A percentile compares a stretch with the other conserved stretches of the same genome.
Conservation (phyloP, 2,113 vertebrate genomes). For the Daubentonia madagascariensis region DNA sequence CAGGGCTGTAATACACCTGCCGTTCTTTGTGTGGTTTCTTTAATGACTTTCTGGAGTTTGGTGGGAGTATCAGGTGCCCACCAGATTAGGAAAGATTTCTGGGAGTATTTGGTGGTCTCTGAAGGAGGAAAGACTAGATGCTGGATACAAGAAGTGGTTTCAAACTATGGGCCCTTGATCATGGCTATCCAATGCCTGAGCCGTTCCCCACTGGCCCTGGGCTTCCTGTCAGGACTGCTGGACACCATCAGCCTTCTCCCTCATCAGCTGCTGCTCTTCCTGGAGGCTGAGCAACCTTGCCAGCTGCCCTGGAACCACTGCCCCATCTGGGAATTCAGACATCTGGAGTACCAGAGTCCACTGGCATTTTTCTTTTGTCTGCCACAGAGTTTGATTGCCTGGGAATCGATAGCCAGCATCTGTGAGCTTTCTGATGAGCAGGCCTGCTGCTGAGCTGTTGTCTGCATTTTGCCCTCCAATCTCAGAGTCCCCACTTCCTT, state of each 20-base stretch:
- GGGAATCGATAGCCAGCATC: not conserved
- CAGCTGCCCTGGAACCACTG: not conserved
- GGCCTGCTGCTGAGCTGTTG: not conserved
- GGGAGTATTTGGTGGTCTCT: not conserved
- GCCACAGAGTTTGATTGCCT: not conserved
- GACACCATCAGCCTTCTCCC: not conserved
- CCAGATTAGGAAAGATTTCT: not conserved
- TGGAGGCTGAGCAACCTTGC: not conserved
- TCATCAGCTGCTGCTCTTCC: not conserved
- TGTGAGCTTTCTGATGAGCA: not conserved
- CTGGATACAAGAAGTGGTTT: not conserved
- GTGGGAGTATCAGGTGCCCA: not conserved
- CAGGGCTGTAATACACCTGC: not conserved
- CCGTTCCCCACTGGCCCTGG: rapidly evolving
- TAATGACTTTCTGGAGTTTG: not conserved
- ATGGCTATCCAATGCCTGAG: not conserved
- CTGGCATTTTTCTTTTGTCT: constrained; percentile 42
- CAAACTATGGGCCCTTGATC: not conserved
- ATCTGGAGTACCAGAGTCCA: not conserved
- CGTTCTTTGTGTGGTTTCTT: not conserved
- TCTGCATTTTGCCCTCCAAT: not conserved
- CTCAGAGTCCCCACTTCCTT: not conserved
- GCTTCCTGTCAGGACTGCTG: not conserved
- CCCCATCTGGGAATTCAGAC: constrained; percentile 7
- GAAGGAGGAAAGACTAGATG: not conserved